Base-by-base conservation (phyloP, 92 coral and sea anemone genomes). In the Virgularia gustaviana region DNA sequence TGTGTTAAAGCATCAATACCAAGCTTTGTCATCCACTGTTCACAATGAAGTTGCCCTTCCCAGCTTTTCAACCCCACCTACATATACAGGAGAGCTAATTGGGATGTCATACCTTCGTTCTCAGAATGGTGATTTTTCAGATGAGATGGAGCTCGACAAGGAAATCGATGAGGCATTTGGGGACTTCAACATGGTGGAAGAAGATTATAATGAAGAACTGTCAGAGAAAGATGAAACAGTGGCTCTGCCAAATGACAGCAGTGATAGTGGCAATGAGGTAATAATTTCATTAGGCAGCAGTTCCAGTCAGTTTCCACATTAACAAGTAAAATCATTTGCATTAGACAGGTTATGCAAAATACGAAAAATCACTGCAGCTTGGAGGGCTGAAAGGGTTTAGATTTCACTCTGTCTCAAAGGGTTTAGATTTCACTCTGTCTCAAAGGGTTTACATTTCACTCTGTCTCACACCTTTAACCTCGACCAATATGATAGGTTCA, bases 51-150 rank as follows among this genome's bases (percentile, higher is more conserved):
- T 12, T 22, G 34, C 41, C 9, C 33, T 62, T n/a, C 63, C 79
- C 12, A 36, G 44, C 57, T 61, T 19, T 13, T 45, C 42, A 10
- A 63, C 47, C 8, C 75, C 76, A 10, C 13, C 36, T 9, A 31
- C 55, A 73, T 73, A 63, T 31, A 47, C 58, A 2, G 67, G 80
- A 3, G 81, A 74, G 70, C 22, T 51, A 5, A 47, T 79, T 27
- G 74, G 79, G 24, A 45, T 72, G 12, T 73, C 60, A 43, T 80
- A 73, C 71, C 42, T 80, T 33, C 45, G 34, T 42, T 34, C 20
- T 7, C 73, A 72, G 54, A 79, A 72, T 27, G 84, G 84, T 32
- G 56, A 37, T 9, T 10, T 1, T 27, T 22, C 9, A 9, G 47
- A n/a, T n/a, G n/a, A 9, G 19, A 57, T 0, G 23, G 37, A 67